Base-by-base conservation (phyloP, 2,113 vertebrate species). In the Dipodomys spectabilis region DNA sequence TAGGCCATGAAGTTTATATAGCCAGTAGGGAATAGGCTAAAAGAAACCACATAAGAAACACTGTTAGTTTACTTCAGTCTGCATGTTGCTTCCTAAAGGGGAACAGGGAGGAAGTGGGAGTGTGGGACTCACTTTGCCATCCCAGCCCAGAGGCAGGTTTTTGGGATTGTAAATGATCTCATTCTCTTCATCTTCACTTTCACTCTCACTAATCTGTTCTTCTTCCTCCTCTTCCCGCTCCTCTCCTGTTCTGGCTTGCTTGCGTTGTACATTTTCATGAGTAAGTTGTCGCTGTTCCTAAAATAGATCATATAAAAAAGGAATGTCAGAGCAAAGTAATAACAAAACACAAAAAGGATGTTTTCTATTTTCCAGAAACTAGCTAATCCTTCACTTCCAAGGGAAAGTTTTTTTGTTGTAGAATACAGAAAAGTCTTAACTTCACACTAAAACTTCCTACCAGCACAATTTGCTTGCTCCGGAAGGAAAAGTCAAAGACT, bases 101-200 rank as follows among this genome's bases (percentile, higher is more conserved):
- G 7, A 11, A 23, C 0, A 23, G 25, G 72, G 65, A 71, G 44
- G 57, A 10, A 72, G 80, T 0, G 19, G 83, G 0, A 12, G n/a
- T 1, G 12, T 9, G n/a, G 13, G 28, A 73, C 94, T 91, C 72
- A 99, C 99, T 98, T 99, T 99, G 96, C 99, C 99, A 25, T 99
- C 99, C 99, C 99, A 99, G 77, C 99, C 99, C 69, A 99, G 98
- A 0, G 99, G 99, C 97, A 99, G 97, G 96, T 99, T 99, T 97
- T 99, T 99, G 95, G 99, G 99, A 96, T 99, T 99, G 97, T 99
- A 99, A 96, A 99, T 99, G 6, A 99, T 99, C 96, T 99, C 99
- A 3, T 99, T 99, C 95, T 99, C 99, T 92, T 99, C 99, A 15
- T 99, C 99, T 95, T 99, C 99, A 8, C 99, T 99, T 94, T 99